These are phyloP conservation scores for Arnoldichthys spilopterus DNA, from an alignment of 2,797 vertebrate genomes.

Conservation along the genomic window DNA sequence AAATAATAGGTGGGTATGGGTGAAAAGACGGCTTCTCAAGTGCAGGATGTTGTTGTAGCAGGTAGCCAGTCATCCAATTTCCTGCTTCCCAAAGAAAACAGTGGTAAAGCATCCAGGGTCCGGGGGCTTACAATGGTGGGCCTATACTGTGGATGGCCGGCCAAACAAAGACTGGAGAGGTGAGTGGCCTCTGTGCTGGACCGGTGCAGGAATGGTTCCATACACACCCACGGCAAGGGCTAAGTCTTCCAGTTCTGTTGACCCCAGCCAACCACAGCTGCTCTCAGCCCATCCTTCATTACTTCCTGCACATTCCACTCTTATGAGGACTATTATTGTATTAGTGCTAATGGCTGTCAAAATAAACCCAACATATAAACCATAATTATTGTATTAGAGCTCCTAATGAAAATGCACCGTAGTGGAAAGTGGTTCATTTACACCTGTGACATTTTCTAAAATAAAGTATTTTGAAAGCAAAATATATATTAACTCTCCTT, in stretches of 20 bases:
- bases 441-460: slow-evolving; percentile 71
- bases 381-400: slow-evolving; percentile 82
- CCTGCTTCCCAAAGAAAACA: slow-evolving; percentile 89
- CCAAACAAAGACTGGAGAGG: slow-evolving; percentile 82
- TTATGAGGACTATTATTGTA: slow-evolving; percentile 82
- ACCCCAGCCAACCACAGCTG: slow-evolving; percentile 69
- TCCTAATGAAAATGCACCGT: slow-evolving; percentile 57
- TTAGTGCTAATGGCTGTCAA: slow-evolving; percentile 81
- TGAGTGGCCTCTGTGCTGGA: slow-evolving; percentile 78
- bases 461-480: slow-evolving; percentile 54
- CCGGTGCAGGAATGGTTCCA: slow-evolving; percentile 62
- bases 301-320: slow-evolving; percentile 63
- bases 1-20: slow-evolving; percentile 87
- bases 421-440: slow-evolving; percentile 76
- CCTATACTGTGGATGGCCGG: slow-evolving; percentile 73
- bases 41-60: slow-evolving; percentile 89
- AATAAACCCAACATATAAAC: slow-evolving; percentile 78
- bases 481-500: slow-evolving; percentile 37
- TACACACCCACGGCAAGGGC: slow-evolving; percentile 64
- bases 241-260: slow-evolving; percentile 79
- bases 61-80: slow-evolving; percentile 89
- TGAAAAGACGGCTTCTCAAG: slow-evolving; percentile 85
- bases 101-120: slow-evolving; percentile 72
- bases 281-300: slow-evolving; percentile 61
- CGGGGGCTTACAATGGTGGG: slow-evolving; percentile 79